Percentiles rank a stretch among this genome's conserved stretches.
These are phyloP conservation scores for Hylaea fasciaria DNA, from an alignment of 2,888 invertebrate species.

Conservation along the genomic window DNA sequence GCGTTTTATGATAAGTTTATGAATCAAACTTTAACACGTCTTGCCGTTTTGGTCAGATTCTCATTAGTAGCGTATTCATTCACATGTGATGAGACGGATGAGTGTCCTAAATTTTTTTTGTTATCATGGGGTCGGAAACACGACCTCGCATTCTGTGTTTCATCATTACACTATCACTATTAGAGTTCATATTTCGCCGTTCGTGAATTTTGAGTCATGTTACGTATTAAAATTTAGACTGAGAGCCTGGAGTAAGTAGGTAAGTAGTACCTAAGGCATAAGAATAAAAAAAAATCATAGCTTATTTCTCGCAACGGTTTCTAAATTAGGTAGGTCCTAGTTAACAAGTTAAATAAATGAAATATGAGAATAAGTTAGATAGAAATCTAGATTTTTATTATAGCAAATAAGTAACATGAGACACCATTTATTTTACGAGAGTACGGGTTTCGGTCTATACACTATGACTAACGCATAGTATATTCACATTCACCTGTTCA, in stretches of 20 bases:
- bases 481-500: constrained; percentile 36
- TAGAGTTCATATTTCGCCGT: too few relatives aligned
- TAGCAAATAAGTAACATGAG: too few relatives aligned
- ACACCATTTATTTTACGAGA: too few relatives aligned
- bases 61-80: constrained; percentile 6
- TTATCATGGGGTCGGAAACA: constrained; percentile 6
- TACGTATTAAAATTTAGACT: constrained; percentile 2
- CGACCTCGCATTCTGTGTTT: constrained; percentile 18
- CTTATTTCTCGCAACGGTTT: too few relatives aligned
- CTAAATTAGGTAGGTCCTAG: too few relatives aligned
- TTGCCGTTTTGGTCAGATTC: constrained; percentile 3
- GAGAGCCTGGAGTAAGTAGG: not conserved
- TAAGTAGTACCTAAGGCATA: too few relatives aligned
- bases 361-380: too few relatives aligned
- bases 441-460: constrained; percentile 6
- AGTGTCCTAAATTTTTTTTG: constrained; percentile 7
- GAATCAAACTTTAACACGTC: constrained; percentile 1
- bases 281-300: too few relatives aligned
- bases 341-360: too few relatives aligned
- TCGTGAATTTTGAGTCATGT: constrained; percentile 1
- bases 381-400: too few relatives aligned
- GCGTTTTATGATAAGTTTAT: not conserved
- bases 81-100: constrained; percentile 15
- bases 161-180: constrained; percentile 10
- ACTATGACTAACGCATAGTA: constrained; percentile 18